phyloP scores from a whole-genome alignment of 2,113 vertebrate genomes.

The Gobius niger region DNA sequence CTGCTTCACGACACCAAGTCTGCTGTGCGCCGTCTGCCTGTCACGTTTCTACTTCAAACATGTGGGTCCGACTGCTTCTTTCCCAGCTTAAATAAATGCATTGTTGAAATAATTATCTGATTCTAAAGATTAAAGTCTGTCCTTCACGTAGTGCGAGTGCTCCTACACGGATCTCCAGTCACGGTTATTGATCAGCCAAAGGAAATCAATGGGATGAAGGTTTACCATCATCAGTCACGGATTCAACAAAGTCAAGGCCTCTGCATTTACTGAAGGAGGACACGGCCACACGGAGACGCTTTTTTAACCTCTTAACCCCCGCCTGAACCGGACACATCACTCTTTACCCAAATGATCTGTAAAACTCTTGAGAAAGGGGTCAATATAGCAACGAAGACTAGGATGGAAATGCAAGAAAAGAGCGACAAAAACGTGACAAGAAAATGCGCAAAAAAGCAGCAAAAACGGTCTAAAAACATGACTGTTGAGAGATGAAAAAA shows the following conservation, averaged over 20 bases:
- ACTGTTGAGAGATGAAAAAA: too few relatives aligned
- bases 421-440: too few relatives aligned
- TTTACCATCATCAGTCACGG: constrained; percentile 21
- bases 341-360: too few relatives aligned
- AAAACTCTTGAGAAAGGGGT: too few relatives aligned
- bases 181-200: constrained; percentile 35
- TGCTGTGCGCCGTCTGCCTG: constrained; percentile 25
- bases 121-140: not conserved
- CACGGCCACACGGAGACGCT: constrained; percentile 6
- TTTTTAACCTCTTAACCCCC: too few relatives aligned
- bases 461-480: too few relatives aligned
- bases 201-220: constrained; percentile 34
- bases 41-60: constrained; percentile 25
- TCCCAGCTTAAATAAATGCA: not conserved
- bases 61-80: not conserved
- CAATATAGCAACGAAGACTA: too few relatives aligned
- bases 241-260: constrained; percentile 6
- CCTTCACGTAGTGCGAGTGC: not conserved
- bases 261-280: constrained; percentile 4
- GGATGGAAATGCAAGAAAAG: not conserved
- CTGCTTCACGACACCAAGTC: constrained; percentile 41
- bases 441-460: too few relatives aligned
- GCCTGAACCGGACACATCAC: too few relatives aligned
- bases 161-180: constrained; percentile 2
- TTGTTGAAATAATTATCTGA: not conserved